A percentile compares a stretch with the other conserved stretches of the same genome.
Conservation (phyloP, 2,888 invertebrate species). For the Limnephilus auricula region DNA sequence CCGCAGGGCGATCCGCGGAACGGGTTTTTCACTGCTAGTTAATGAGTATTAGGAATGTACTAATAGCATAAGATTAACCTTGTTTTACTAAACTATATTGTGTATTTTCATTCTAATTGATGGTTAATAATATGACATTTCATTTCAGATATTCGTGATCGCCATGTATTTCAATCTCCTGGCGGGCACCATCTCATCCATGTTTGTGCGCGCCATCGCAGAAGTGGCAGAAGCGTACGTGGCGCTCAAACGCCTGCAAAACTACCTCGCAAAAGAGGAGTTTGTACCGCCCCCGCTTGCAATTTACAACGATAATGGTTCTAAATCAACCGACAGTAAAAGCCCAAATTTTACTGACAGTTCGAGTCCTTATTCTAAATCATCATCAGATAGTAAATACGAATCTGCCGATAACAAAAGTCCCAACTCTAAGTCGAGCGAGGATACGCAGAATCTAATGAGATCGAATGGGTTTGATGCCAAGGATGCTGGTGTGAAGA, state of each 20-base stretch:
- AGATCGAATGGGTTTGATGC: neutral
- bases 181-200: slow-evolving; percentile 68
- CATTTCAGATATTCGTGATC: slow-evolving; percentile 74
- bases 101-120: slow-evolving; percentile 63
- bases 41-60: too few relatives aligned
- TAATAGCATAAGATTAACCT: too few relatives aligned
- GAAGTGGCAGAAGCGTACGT: slow-evolving; percentile 79
- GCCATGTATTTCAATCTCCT: slow-evolving; percentile 73
- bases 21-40: too few relatives aligned
- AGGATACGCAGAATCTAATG: neutral
- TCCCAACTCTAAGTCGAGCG: neutral
- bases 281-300: slow-evolving; percentile 15
- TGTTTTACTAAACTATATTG: too few relatives aligned
- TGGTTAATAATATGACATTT: slow-evolving; percentile 67
- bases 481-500: neutral
- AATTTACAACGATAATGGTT: neutral
- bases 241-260: slow-evolving; percentile 72
- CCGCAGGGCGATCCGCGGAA: too few relatives aligned
- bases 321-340: neutral
- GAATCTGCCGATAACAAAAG: neutral
- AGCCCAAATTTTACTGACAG: neutral
- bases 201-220: slow-evolving; percentile 76
- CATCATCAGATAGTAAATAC: neutral
- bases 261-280: slow-evolving; percentile 71
- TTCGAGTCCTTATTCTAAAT: neutral